phyloP scores from a whole-genome alignment of 2,888 invertebrate species.

The Caenorhabditis sp. region DNA sequence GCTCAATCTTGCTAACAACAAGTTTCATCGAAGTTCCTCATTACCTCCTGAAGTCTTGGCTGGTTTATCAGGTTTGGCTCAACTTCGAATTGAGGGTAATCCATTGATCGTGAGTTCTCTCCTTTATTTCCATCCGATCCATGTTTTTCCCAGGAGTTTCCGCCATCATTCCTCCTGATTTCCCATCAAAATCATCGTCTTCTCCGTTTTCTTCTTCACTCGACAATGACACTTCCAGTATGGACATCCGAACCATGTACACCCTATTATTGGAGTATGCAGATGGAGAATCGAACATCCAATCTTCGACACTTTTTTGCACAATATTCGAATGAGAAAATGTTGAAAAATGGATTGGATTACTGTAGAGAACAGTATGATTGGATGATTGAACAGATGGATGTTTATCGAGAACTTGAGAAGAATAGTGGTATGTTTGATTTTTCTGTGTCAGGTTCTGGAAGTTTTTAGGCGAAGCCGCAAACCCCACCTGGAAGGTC shows the following conservation, averaged over 20 bases:
- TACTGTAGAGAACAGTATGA: slow-evolving; percentile 63
- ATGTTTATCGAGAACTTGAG: slow-evolving; percentile 57
- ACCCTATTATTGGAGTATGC: slow-evolving; percentile 63
- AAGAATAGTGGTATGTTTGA: slow-evolving; percentile 41
- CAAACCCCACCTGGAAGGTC: too few species aligned
- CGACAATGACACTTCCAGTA: slow-evolving; percentile 58
- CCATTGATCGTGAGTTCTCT: slow-evolving; percentile 39
- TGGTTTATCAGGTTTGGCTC: slow-evolving; percentile 45
- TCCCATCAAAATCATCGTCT: slow-evolving; percentile 48
- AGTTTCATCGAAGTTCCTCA: slow-evolving; percentile 41
- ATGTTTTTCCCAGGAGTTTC: slow-evolving; percentile 48
- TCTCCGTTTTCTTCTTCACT: slow-evolving; percentile 44
- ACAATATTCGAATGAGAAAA: slow-evolving; percentile 50
- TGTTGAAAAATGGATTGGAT: slow-evolving; percentile 50
- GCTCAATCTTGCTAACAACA: slow-evolving; percentile 48
- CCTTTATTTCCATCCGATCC: neutral
- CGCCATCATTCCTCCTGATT: slow-evolving; percentile 48
- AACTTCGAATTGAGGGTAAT: slow-evolving; percentile 55
- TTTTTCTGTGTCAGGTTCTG: neutral
- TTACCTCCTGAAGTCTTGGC: slow-evolving; percentile 52
- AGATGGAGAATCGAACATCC: slow-evolving; percentile 54
- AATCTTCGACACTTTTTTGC: slow-evolving; percentile 48
- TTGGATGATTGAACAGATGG: slow-evolving; percentile 55
- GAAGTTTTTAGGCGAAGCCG: neutral
- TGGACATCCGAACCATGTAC: slow-evolving; percentile 64